phyloP scores from a whole-genome alignment of 2,888 invertebrate genomes.

The Tridacna gigas region DNA sequence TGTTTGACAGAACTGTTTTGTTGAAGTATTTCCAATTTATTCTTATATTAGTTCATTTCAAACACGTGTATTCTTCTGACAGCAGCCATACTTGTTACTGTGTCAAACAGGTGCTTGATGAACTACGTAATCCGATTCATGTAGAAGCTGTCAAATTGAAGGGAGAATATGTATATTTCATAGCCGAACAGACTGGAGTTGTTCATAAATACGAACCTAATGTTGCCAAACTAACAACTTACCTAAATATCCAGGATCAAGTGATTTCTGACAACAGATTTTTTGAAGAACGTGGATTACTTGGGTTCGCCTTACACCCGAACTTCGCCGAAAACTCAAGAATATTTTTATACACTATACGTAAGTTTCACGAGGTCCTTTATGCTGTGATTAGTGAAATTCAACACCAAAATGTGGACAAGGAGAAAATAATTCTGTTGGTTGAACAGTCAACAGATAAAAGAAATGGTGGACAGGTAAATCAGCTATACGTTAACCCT shows the following conservation, averaged over 20 bases:
- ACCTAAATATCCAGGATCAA: constrained; percentile 62
- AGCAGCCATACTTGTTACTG: constrained; percentile 59
- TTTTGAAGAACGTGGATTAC: constrained; percentile 76
- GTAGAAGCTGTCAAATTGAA: constrained; percentile 44
- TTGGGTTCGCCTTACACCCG: constrained; percentile 79
- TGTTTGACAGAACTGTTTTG: neutral
- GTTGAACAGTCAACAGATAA: constrained; percentile 73
- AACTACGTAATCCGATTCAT: constrained; percentile 61
- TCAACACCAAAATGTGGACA: constrained; percentile 43
- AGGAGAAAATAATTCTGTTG: constrained; percentile 75
- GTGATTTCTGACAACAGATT: constrained; percentile 40
- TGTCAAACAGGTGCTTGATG: constrained; percentile 51
- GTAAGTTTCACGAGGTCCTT: constrained; percentile 42
- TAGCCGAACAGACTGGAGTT: constrained; percentile 68
- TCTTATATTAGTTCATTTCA: neutral
- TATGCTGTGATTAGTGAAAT: constrained; percentile 56
- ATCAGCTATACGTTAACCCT: constrained; percentile 26
- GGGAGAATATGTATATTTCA: constrained; percentile 48
- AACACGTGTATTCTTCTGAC: neutral
- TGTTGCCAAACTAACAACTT: constrained; percentile 27
- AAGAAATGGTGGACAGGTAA: constrained; percentile 82
- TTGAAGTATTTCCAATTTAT: neutral
- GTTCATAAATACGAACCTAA: constrained; percentile 43
- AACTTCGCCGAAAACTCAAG: constrained; percentile 68
- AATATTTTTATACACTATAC: constrained; percentile 76